Conservation (phyloP, 2,113 vertebrate species). For the Strigops habroptila region DNA sequence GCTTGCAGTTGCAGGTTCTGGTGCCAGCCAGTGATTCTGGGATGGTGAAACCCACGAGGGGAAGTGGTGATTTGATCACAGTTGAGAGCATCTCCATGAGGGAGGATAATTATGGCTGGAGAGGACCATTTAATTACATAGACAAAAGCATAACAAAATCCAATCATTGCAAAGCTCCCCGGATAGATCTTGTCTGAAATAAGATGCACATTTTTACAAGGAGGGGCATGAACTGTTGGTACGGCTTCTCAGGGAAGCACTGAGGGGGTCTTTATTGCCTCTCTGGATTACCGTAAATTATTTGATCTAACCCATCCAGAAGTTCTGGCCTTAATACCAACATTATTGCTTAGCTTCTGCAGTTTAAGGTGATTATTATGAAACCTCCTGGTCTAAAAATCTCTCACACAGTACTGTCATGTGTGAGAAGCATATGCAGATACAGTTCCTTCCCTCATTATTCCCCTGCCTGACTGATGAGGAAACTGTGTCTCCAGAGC, state of each 20-base stretch:
- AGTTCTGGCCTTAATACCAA: not conserved
- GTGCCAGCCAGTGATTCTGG: not conserved
- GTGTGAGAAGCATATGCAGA: rapidly evolving
- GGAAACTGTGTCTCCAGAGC: not conserved
- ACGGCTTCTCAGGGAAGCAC: not conserved
- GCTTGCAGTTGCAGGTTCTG: not conserved
- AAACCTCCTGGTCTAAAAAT: not conserved
- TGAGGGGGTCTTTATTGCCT: not conserved
- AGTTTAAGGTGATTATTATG: not conserved
- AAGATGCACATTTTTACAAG: not conserved
- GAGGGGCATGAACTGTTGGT: not conserved
- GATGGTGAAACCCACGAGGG: not conserved
- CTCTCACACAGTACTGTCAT: not conserved
- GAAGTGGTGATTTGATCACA: not conserved
- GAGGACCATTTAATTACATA: not conserved
- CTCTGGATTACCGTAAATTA: not conserved
- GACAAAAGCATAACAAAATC: not conserved
- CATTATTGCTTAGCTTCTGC: not conserved
- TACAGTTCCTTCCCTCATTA: not conserved
- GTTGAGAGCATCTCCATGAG: not conserved
- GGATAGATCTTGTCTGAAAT: not conserved
- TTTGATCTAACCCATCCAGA: not conserved
- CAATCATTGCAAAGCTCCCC: not conserved
- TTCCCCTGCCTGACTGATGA: not conserved
- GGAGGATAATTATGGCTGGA: not conserved